phyloP scores from a whole-genome alignment of 2,888 invertebrate species.

The Nephrotoma flavescens region DNA sequence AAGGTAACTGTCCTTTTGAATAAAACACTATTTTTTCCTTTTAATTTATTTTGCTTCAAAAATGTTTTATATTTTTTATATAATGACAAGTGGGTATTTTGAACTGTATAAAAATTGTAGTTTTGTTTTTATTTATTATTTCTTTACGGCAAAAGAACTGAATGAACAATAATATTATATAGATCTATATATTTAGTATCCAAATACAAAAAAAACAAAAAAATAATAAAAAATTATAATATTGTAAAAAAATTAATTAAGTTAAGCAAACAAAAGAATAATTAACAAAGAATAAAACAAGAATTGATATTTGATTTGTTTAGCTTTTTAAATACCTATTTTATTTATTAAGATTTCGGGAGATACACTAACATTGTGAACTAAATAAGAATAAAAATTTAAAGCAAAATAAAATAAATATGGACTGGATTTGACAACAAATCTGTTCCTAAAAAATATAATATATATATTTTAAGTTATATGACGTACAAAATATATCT shows the following conservation, averaged over 20 bases:
- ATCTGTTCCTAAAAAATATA: not conserved
- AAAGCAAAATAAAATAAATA: slow-evolving; percentile 1
- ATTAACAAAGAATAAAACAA: not conserved
- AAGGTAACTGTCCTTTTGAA: not conserved
- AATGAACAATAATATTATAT: slow-evolving; percentile 1
- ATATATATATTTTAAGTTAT: not conserved
- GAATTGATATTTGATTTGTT: not conserved
- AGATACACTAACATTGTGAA: not conserved
- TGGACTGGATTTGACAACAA: not conserved
- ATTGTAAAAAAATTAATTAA: not conserved
- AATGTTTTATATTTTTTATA: not conserved
- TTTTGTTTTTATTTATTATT: not conserved
- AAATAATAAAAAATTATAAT: not conserved
- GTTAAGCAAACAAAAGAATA: not conserved
- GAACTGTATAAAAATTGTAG: not conserved
- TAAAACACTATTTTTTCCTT: not conserved
- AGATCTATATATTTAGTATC: not conserved
- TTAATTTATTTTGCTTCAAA: slow-evolving; percentile 1
- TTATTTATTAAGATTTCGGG: not conserved
- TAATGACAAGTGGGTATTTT: slow-evolving; percentile 3
- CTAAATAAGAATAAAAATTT: not conserved
- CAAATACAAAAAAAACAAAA: not conserved
- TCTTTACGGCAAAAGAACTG: not conserved
- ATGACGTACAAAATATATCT: not conserved
- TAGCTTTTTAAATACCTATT: not conserved